Evolutionary conservation across 2,113 vertebrate species (phyloP), one percentile per base, ranked within the genome.

Genomic region (Alouatta palliata): DNA sequence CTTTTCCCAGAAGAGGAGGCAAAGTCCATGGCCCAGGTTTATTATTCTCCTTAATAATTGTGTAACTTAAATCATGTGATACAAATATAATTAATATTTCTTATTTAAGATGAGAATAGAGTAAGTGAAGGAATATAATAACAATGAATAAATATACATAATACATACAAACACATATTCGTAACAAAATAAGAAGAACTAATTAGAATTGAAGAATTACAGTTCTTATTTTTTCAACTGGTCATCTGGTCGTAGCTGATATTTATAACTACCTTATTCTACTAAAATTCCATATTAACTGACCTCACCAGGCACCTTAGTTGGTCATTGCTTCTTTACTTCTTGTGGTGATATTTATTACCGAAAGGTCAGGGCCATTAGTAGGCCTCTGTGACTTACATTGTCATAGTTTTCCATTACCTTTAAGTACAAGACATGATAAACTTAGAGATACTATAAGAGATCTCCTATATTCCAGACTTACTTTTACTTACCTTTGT

Each of bases 321-420:
- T 4, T 95, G 35, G 13, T 66, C n/a, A 45, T 73, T 61, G 43
- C 8, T 40, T 80, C 40, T 79, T 40, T 64, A n/a, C 45, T 47
- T 73, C 27, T 27, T 91, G n/a, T 32, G n/a, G 7, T 43, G n/a
- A 80, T 21, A 20, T 81, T 91, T 43, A 21, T 80, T 73, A 75
- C 11, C 49, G 25, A 79, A 71, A 9, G 1, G 6, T 40, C 35
- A 49, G 35, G 20, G 27, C n/a, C 49, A 71, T 47, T 25, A 58
- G 17, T 35, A 47, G 16, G 16, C 2, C 32, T 49, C 1, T 37
- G 6, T 49, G 35, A 30, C 49, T 43, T 79, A 2, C 1, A 0
- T 49, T 49, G 8, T 16, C 35, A 86, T 49, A 16, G 14, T 86
- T 91, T 79, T 61, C 25, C 14, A 43, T 40, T 86, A 80, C 32